Evolutionary conservation across 2,797 vertebrate species (phyloP).

Genomic region (Callimico goeldii): DNA sequence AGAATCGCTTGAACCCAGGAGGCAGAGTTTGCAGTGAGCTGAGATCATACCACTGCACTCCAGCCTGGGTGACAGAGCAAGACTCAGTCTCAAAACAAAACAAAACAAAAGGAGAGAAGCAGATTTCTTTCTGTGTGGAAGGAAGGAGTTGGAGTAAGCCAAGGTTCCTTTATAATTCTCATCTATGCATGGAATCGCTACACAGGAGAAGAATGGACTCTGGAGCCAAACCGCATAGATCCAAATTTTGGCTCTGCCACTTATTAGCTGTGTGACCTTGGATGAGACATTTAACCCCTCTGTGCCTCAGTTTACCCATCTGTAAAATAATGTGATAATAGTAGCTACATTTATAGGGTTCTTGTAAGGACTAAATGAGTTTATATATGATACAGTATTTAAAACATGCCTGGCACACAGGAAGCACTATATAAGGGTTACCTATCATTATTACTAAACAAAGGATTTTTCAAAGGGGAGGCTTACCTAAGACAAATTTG

Average conservation of each 20-base stretch:
- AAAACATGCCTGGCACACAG: not conserved
- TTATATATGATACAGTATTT: not conserved
- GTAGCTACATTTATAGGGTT: not conserved
- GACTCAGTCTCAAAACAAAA: not conserved
- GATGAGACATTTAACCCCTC: not conserved
- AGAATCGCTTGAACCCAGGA: too few relatives aligned
- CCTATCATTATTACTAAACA: not conserved
- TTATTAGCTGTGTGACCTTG: not conserved
- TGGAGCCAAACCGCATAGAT: not conserved
- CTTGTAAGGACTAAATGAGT: not conserved
- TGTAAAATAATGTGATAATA: not conserved
- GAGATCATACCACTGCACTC: not conserved
- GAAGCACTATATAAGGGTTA: not conserved
- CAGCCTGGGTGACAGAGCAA: not conserved
- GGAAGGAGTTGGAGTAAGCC: not conserved
- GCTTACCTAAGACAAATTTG: slow-evolving; percentile 86
- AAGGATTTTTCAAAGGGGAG: not conserved
- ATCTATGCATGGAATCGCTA: not conserved
- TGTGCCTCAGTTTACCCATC: not conserved
- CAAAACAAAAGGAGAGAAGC: not conserved
- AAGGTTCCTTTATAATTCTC: not conserved
- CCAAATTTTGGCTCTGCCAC: not conserved
- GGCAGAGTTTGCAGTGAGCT: not conserved
- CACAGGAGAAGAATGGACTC: not conserved
- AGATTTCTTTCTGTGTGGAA: not conserved